Evolutionary conservation across 2,888 invertebrate genomes (phyloP), one percentile per base, ranked within the genome.

Genomic region (Anthophora plumipes): DNA sequence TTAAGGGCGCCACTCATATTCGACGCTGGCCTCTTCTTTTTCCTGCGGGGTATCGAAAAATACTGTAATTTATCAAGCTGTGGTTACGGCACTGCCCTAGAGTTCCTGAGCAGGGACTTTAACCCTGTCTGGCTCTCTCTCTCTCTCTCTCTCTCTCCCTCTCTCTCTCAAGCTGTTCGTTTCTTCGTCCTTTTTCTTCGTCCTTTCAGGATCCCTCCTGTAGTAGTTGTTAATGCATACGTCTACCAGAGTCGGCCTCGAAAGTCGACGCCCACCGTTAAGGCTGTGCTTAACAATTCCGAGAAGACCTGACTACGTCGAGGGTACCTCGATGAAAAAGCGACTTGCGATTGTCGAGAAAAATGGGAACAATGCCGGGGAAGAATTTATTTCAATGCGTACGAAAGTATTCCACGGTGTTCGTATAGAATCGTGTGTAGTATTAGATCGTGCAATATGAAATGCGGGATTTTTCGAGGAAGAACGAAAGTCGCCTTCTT

Each of bases 1-100:
- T 87, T 87, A 87, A 81, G 82, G 77, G 52, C 64, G 72, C 71
- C 82, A 52, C 78, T 79, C 87, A 80, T 82, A 79, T 88, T 84
- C 82, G 80, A 72, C 61, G 82, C 55, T 43, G 79, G 41, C 60
- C 69, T 68, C 67, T 61, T 78, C 75, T 74, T 70, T 71, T 69
- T 79, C 73, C 59, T 48, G 76, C 72, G 67, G 69, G 57, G 79
- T 86, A 86, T 87, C 82, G 82, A 84, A 75, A 76, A 86, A 84
- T 86, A 88, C 80, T 70, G 71, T 84, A 83, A 87, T 87, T 87
- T 87, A 88, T 87, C 87, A 88, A 77, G 81, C 64, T 63, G 78
- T 67, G 82, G 71, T 80, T 84, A 75, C 70, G 71, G 63, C 72
- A 61, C 77, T 80, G 77, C 60, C 77, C 81, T 67, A 55, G 20